Evolutionary conservation across 1,140 invertebrate genomes (phyloP), one percentile per base, ranked within the genome.

Genomic region (Atopsyche davidsoni): DNA sequence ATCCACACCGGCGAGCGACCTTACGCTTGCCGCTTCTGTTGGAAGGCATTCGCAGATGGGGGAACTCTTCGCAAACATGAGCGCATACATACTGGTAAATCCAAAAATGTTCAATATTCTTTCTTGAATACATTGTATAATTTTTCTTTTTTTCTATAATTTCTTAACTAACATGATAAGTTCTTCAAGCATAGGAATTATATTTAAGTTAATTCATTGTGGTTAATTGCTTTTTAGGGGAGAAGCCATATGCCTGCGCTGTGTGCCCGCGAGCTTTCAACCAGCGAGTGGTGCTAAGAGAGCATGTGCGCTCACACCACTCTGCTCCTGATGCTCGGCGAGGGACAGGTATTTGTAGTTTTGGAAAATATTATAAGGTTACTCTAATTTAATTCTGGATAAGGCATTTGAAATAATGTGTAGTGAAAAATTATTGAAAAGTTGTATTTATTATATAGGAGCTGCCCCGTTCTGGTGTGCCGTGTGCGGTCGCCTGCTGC

Each of bases 11-110:
- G 87, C 13, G 79, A 82, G 60, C 77, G 86, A 31, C 86, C 92
- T 0, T 96, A 96, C 64, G 87, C 84, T 3, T 98, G 96, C 66
- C 81, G 85, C n/a, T 96, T 93, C 67, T 99, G 96, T 68, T 96
- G 94, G 78, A 98, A 99, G 67, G 91, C 95, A 17, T 99, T 98
- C 65, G 96, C 96, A 0, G 97, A 97, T 58, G 95, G 94, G 24
- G 96, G 94, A 4, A 99, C 98, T 40, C 71, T 99, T 31, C 82
- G 94, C 9, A 91, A 98, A 62, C 96, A 99, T 68, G 97, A 98
- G 64, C 82, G 98, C 50, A 99, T 97, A 32, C 96, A 99, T 63
- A 96, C 93, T 0, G 87, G 72, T 72, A 51, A 31, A 23, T 47
- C 10, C 32, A 13, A 21, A 7, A 25, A 17, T 18, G 32, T n/a